Evolutionary conservation across 2,797 vertebrate genomes (phyloP), one percentile per base, ranked within the genome.

Genomic region (Scarus forsteni): DNA sequence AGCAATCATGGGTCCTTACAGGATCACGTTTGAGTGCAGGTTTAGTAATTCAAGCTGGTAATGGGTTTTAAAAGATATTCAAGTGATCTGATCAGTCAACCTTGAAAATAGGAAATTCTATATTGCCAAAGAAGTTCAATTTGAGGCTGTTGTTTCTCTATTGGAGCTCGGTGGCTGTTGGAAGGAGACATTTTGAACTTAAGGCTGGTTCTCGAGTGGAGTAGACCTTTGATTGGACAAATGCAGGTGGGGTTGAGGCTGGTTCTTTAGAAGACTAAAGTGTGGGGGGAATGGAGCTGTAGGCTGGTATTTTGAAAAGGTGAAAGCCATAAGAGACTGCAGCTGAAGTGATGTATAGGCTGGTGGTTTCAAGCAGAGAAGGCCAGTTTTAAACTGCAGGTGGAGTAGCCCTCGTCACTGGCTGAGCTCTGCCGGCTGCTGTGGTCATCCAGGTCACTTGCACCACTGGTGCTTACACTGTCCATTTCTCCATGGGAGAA

Each of bases 401-500:
- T 99, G 94, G 98, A 98, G 94, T 99, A 99, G 86, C 98, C 98
- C 90, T 99, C 98, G 12, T 99, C 98, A 59, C 98, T 99, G 92
- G 96, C 96, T 83, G 95, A 90, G 94, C 98, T 99, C 95, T 98
- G 97, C 93, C 96, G 95, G 94, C 98, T 99, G 95, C 96, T 99
- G 94, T 97, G 98, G 95, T 99, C 98, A 45, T 99, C 98, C 94
- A 99, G 96, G 94, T 99, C 98, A 88, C 98, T 99, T 85, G 96
- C 95, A 93, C 98, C 98, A 93, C 96, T 96, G 93, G 95, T 97
- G 91, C 98, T 98, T 86, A 96, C 94, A 92, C 94, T 97, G 96
- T 99, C 97, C 95, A 97, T 95, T 92, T 99, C 98, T 97, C 97
- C 96, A 95, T 97, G 96, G 96, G 97, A 99, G 96, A 99, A 99